Conservation (phyloP, 2,888 invertebrate genomes). For the Auanema sp. region DNA sequence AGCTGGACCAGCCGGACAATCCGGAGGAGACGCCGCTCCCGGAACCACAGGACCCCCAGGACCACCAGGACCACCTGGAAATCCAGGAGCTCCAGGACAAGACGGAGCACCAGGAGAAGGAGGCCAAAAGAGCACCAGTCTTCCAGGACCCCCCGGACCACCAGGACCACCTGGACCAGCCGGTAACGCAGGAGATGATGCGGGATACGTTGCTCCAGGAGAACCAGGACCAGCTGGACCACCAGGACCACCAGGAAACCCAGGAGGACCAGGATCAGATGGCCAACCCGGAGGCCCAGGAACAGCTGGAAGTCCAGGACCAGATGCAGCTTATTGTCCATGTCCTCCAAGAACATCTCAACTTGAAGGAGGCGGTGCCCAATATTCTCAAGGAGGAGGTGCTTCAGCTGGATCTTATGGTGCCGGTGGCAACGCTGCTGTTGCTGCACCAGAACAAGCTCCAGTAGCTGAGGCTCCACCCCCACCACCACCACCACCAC, state of each 20-base stretch:
- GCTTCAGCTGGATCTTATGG: no score
- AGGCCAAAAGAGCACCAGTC: neutral
- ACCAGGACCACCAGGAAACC: constrained; percentile 17
- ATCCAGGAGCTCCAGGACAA: constrained; percentile 24
- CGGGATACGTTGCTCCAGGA: constrained; percentile 11
- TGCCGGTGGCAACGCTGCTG: no score
- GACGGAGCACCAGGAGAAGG: constrained; percentile 16
- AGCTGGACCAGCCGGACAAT: constrained; percentile 41
- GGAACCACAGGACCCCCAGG: constrained; percentile 46
- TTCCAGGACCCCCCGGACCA: constrained; percentile 18
- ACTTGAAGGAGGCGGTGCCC: no score
- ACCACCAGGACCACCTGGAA: constrained; percentile 39
- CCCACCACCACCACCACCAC: no score
- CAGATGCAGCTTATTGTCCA: constrained; percentile 10
- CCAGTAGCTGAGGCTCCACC: no score
- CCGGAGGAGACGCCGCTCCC: constrained; percentile 42
- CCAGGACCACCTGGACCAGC: constrained; percentile 18
- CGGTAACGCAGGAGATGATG: constrained; percentile 17
- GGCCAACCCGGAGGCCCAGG: constrained; percentile 41
- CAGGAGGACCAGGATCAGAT: constrained; percentile 8
- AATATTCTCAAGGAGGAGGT: no score
- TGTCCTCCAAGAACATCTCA: no score
- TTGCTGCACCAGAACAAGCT: no score
- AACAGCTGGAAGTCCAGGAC: constrained; percentile 48
- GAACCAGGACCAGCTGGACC: neutral